These are phyloP conservation scores for Drosophila mercatorum DNA, from an alignment of 2,888 invertebrate species.

Conservation along the genomic window DNA sequence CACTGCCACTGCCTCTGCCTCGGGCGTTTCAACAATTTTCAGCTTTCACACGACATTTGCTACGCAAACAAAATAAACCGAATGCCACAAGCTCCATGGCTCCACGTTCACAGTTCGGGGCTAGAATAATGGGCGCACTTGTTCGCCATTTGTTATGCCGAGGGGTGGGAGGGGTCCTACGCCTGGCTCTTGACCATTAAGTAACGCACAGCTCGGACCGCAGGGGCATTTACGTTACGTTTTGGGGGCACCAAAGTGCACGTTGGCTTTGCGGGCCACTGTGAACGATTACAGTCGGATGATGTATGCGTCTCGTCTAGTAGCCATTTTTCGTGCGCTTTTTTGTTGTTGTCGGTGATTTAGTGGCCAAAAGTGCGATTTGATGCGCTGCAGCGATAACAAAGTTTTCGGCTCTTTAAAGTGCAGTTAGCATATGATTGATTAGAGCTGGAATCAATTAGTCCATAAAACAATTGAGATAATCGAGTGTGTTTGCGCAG, in stretches of 20 bases:
- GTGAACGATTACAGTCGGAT: slow-evolving; percentile 52
- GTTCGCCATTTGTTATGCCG: slow-evolving; percentile 59
- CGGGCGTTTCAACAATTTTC: slow-evolving; percentile 47
- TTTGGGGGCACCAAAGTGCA: slow-evolving; percentile 9
- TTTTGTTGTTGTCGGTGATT: slow-evolving; percentile 24
- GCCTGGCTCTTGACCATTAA: slow-evolving; percentile 58
- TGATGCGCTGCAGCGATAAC: slow-evolving; percentile 24
- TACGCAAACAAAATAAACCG: slow-evolving; percentile 61
- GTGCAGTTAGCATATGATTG: slow-evolving; percentile 8
- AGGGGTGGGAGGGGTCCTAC: neutral
- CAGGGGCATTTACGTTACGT: slow-evolving; percentile 12
- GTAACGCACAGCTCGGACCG: slow-evolving; percentile 51
- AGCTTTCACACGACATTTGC: slow-evolving; percentile 65
- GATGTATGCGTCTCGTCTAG: slow-evolving; percentile 70
- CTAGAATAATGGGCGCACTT: slow-evolving; percentile 65
- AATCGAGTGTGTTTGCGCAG: neutral
- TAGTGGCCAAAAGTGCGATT: slow-evolving; percentile 34
- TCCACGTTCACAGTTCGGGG: slow-evolving; percentile 22
- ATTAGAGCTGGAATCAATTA: slow-evolving; percentile 26
- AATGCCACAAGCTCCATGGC: slow-evolving; percentile 10
- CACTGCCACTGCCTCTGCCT: neutral
- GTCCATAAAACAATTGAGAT: neutral
- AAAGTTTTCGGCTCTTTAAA: slow-evolving; percentile 22
- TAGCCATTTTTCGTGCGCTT: slow-evolving; percentile 24
- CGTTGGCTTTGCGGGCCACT: slow-evolving; percentile 14